These are phyloP conservation scores for Polypterus bichir DNA, from an alignment of 2,113 vertebrate genomes.

Conservation along the genomic window DNA sequence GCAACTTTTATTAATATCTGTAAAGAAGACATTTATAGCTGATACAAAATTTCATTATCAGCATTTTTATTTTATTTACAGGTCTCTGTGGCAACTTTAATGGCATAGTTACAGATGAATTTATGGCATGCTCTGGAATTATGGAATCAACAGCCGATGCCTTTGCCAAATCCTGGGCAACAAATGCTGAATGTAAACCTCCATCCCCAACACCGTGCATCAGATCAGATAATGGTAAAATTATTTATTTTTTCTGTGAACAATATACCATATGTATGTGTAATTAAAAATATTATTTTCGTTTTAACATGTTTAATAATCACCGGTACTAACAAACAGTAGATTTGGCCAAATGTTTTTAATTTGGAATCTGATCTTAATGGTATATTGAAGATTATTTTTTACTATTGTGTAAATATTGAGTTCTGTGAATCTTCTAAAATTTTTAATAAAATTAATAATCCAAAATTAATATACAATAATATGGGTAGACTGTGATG, in stretches of 20 bases:
- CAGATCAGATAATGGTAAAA: slow-evolving; percentile 11
- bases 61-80: neutral
- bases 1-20: neutral
- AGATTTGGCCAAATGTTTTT: too few species aligned
- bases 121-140: neutral
- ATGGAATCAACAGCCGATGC: neutral
- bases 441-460: too few species aligned
- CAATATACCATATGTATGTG: neutral
- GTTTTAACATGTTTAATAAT: too few species aligned
- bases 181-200: neutral
- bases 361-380: too few species aligned
- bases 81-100: slow-evolving; percentile 18
- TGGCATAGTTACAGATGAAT: slow-evolving; percentile 9
- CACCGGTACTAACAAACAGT: too few species aligned
- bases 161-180: slow-evolving; percentile 12
- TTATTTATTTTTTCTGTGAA: neutral
- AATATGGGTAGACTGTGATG: too few species aligned
- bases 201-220: neutral
- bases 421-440: too few species aligned
- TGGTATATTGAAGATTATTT: too few species aligned
- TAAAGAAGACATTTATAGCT: neutral
- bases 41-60: neutral
- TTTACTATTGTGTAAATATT: too few species aligned
- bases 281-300: too few species aligned
- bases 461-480: too few species aligned